Percentiles rank a stretch among this genome's conserved stretches.
These are phyloP conservation scores for Chrysocyon brachyurus DNA, from an alignment of 2,797 vertebrate species.

Conservation along the genomic window DNA sequence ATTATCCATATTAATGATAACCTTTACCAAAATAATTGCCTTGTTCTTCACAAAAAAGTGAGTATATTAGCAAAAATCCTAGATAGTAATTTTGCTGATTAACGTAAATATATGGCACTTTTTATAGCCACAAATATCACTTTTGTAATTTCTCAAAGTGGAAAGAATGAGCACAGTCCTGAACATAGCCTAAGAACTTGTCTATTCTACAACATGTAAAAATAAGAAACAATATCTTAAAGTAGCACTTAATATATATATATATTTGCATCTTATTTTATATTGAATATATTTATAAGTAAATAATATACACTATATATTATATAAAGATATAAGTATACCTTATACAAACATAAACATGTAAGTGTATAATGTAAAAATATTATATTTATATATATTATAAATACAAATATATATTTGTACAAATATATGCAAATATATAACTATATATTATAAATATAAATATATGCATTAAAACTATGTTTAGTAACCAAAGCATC, in stretches of 20 bases:
- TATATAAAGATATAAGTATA: not conserved
- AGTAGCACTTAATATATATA: not conserved
- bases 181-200: not conserved
- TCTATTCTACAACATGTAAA: not conserved
- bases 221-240: not conserved
- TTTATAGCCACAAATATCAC: not conserved
- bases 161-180: not conserved
- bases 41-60: not conserved
- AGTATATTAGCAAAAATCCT: not conserved
- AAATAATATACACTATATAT: not conserved
- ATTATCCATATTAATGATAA: not conserved
- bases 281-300: not conserved
- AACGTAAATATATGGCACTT: not conserved
- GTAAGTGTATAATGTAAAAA: not conserved
- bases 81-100: not conserved
- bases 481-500: not conserved
- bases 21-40: not conserved
- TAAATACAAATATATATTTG: not conserved
- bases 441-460: not conserved
- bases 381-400: not conserved
- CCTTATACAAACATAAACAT: not conserved
- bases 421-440: not conserved
- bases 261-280: not conserved
- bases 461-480: not conserved
- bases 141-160: not conserved